Base-by-base conservation (phyloP, 2,888 invertebrate species). In the Argyra leucocephala region DNA sequence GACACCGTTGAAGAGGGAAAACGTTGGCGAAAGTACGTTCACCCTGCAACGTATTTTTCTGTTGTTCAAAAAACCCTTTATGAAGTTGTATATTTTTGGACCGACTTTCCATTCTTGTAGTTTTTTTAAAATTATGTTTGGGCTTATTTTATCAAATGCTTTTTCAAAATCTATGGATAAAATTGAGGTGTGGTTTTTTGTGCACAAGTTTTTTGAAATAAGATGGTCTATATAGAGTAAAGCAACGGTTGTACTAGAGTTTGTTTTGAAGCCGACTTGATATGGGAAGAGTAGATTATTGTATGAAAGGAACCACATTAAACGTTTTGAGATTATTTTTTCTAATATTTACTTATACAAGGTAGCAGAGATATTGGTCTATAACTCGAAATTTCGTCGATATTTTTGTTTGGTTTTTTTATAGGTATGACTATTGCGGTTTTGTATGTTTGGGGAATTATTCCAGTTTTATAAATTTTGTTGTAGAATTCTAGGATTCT, bases 361-460 rank as follows among this genome's bases (percentile, higher is more conserved):
- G n/a, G n/a, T n/a, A n/a, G n/a, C n/a, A n/a, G n/a, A n/a, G n/a
- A n/a, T n/a, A n/a, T n/a, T n/a, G n/a, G n/a, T n/a, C n/a, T n/a
- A n/a, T n/a, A n/a, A n/a, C n/a, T n/a, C n/a, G n/a, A n/a, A n/a
- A n/a, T n/a, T n/a, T n/a, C n/a, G n/a, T n/a, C n/a, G n/a, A n/a
- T n/a, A n/a, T n/a, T n/a, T n/a, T n/a, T n/a, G n/a, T n/a, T n/a
- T n/a, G n/a, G n/a, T n/a, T n/a, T n/a, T n/a, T n/a, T n/a, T n/a
- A n/a, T n/a, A n/a, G n/a, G n/a, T n/a, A n/a, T n/a, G n/a, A n/a
- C n/a, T n/a, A n/a, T n/a, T n/a, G n/a, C n/a, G 10, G 12, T 62
- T 61, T 63, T 62, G 31, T 61, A 66, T 4, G 23, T 12, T 58
- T 66, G 64, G 1, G 64, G 63, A 22, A 62, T 64, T 15, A 22